phyloP scores from a whole-genome alignment of 2,113 vertebrate genomes.

The Mellivora capensis region DNA sequence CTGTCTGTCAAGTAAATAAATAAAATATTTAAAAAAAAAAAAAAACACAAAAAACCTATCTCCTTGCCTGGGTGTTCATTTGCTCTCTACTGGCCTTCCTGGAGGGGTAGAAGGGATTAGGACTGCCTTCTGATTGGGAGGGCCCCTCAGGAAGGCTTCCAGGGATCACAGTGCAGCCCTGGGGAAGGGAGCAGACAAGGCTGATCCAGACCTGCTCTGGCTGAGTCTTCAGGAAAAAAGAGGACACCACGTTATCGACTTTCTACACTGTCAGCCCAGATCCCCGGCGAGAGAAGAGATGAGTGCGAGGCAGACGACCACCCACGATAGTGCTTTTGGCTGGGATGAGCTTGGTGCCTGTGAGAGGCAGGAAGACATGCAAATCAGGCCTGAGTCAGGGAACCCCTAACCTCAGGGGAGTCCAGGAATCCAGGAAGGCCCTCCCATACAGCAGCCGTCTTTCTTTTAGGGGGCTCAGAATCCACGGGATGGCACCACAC shows the following conservation, averaged over 20 bases:
- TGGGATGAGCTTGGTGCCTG: neutral
- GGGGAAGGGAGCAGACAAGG: neutral
- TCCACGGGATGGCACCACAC: rapidly evolving
- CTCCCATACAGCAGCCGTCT: neutral
- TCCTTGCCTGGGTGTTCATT: neutral
- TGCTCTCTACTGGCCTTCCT: neutral
- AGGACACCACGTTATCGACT: neutral
- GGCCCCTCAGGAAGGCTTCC: neutral
- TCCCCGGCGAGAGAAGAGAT: neutral
- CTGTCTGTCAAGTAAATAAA: too few relatives aligned
- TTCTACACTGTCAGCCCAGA: neutral
- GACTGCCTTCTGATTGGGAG: neutral
- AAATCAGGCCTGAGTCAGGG: neutral
- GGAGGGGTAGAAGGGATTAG: neutral
- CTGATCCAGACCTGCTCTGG: neutral
- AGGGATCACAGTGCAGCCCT: neutral
- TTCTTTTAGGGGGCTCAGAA: neutral
- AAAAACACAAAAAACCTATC: neutral
- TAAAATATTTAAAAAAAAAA: too few relatives aligned
- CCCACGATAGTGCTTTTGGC: neutral
- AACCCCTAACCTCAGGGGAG: neutral
- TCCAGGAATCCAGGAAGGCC: neutral
- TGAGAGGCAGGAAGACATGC: neutral
- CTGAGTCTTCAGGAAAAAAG: neutral
- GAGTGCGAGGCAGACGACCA: neutral